Evolutionary conservation across 2,888 invertebrate genomes (phyloP).

Genomic region (Sinhomidia bicolor): DNA sequence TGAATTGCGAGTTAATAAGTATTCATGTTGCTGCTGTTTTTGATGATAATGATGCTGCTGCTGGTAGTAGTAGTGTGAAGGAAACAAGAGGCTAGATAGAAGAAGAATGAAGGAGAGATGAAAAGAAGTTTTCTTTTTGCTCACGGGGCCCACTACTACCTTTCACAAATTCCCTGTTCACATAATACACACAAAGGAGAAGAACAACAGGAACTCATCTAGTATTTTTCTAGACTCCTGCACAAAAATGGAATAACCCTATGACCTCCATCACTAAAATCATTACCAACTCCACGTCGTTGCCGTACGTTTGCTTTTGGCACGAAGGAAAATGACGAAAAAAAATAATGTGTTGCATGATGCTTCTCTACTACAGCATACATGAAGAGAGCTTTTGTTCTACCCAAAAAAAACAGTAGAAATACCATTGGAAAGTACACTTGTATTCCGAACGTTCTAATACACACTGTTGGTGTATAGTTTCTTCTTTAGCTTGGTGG

Average conservation of each 20-base stretch:
- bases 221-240: not conserved
- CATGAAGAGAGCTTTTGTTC: not conserved
- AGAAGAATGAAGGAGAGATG: not conserved
- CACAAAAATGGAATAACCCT: not conserved
- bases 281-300: slow-evolving; percentile 4
- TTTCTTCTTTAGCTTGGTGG: not conserved
- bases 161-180: not conserved
- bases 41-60: not conserved
- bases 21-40: not conserved
- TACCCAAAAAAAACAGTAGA: not conserved
- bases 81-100: not conserved
- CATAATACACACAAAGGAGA: not conserved
- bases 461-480: too few relatives aligned
- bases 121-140: slow-evolving; percentile 44
- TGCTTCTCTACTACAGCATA: too few relatives aligned
- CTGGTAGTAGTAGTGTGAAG: too few relatives aligned
- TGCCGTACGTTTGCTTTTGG: not conserved
- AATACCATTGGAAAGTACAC: not conserved
- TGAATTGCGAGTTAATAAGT: slow-evolving; percentile 43
- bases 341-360: not conserved
- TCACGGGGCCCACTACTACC: slow-evolving; percentile 25
- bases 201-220: not conserved
- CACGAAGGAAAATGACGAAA: not conserved
- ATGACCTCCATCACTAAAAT: not conserved
- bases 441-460: too few relatives aligned